Conservation (phyloP, 1,140 invertebrate species). For the Caenorhabditis remanei region DNA sequence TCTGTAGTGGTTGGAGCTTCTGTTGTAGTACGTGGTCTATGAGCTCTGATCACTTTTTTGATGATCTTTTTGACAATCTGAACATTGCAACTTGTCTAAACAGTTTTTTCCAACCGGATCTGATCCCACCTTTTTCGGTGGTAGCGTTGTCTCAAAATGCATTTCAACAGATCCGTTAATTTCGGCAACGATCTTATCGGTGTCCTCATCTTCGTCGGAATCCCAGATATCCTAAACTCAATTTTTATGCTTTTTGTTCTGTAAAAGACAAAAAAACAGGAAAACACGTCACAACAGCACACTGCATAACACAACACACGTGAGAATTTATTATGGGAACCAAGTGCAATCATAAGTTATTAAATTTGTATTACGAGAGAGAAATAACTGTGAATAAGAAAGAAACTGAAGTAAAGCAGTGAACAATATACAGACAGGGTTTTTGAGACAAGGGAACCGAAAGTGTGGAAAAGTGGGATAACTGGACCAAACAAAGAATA, state of each 20-base stretch:
- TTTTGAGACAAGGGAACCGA: neutral
- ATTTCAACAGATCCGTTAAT: constrained; percentile 47
- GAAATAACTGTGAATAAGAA: neutral
- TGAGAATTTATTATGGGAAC: constrained; percentile 45
- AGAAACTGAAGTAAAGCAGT: neutral
- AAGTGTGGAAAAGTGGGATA: neutral
- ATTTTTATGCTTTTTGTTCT: neutral
- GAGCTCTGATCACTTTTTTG: constrained; percentile 57
- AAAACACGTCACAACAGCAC: constrained; percentile 22
- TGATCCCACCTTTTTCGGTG: constrained; percentile 22
- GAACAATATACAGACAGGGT: neutral
- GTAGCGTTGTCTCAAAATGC: constrained; percentile 23
- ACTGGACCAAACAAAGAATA: neutral
- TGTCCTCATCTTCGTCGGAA: constrained; percentile 54
- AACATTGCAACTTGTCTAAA: neutral
- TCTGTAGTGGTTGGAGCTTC: constrained; percentile 8
- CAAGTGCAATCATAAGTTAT: constrained; percentile 54
- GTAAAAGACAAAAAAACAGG: neutral
- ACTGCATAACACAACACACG: constrained; percentile 20
- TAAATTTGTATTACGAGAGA: neutral
- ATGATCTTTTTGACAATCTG: constrained; percentile 48
- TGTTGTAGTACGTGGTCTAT: constrained; percentile 30
- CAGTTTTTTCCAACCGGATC: neutral
- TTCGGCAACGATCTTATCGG: constrained; percentile 45
- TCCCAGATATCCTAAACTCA: constrained; percentile 61